Percentiles rank a stretch among this genome's conserved stretches.
Evolutionary conservation across 2,797 vertebrate genomes (phyloP).

Genomic region (Argentina silus): DNA sequence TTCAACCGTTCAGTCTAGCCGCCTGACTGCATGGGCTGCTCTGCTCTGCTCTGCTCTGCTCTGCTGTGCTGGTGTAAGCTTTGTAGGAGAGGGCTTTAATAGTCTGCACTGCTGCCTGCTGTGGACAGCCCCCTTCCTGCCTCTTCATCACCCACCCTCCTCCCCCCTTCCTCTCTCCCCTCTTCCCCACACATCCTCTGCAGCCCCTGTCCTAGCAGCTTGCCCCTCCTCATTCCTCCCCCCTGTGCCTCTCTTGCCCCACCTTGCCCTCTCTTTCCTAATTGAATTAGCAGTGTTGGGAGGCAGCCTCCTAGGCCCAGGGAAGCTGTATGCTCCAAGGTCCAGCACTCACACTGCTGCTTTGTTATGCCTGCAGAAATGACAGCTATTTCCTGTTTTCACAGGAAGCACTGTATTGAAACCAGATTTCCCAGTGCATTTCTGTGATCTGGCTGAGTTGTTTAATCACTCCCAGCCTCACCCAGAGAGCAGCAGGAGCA

Average conservation of each 20-base stretch:
- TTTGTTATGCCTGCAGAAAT: slow-evolving; percentile 83
- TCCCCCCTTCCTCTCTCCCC: background rate
- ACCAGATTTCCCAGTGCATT: slow-evolving; percentile 79
- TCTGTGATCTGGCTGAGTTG: slow-evolving; percentile 35
- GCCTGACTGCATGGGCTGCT: slow-evolving; percentile 4
- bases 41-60: background rate
- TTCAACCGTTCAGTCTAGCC: slow-evolving; percentile 33
- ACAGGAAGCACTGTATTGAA: slow-evolving; percentile 85
- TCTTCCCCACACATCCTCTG: slow-evolving; percentile 10
- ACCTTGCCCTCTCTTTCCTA: slow-evolving; percentile 47
- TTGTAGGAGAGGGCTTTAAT: background rate
- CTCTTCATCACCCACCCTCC: background rate
- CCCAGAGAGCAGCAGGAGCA: slow-evolving; percentile 32
- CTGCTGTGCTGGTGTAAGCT: background rate
- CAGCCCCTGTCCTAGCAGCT: background rate
- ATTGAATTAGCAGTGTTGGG: slow-evolving; percentile 61
- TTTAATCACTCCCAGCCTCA: slow-evolving; percentile 48
- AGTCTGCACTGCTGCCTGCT: background rate
- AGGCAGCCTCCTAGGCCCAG: slow-evolving; percentile 37
- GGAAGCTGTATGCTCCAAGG: slow-evolving; percentile 54
- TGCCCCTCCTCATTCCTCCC: slow-evolving; percentile 12
- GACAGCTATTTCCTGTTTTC: slow-evolving; percentile 81
- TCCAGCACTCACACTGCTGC: slow-evolving; percentile 57
- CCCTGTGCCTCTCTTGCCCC: slow-evolving; percentile 31
- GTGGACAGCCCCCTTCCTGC: slow-evolving; percentile 10